Evolutionary conservation across 2,888 invertebrate species (phyloP), one percentile per base, ranked within the genome.

Genomic region (Portevinia maculata): DNA sequence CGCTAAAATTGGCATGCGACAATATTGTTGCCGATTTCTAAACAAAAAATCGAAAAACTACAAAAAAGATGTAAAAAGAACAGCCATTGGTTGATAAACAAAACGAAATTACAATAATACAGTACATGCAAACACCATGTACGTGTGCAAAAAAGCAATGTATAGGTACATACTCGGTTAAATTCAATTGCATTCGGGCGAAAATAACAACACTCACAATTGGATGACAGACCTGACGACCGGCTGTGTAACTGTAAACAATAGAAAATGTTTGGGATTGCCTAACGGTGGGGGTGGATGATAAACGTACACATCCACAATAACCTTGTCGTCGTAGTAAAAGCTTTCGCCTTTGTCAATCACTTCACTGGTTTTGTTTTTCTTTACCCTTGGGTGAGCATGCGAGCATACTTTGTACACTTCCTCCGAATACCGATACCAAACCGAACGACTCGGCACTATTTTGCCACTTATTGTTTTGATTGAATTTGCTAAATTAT

Each of bases 331-430:
- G 74, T 65, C 7, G 57, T 70, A 65, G 59, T 46, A 69, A 69
- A 79, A 79, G 79, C 79, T 74, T 60, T 57, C 44, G 57, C 62
- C 69, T 69, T 39, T 39, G 69, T 74, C 74, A 79, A 74, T 79
- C 57, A 79, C 50, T 69, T 74, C 44, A 62, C 69, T 32, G 50
- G 41, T 62, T 74, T 69, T 21, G 44, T 19, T 57, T 46, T 11
- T 41, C 19, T 57, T 32, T 19, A 34, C 41, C 71, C 53, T 78
- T 21, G 4, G 28, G 0, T 28, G 59, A 4, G 41, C 4, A n/a
- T 55, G 48, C 59, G 46, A 46, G 24, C 48, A 24, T 0, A 46
- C 53, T 39, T 52, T 71, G 50, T 71, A 53, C 9, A 24, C 55
- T 34, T 32, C 50, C 41, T 64, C 15, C 57, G 6, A 46, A 52